Evolutionary conservation across 2,797 vertebrate species (phyloP), one percentile per base, ranked within the genome.

Genomic region (Eospalax fontanierii): DNA sequence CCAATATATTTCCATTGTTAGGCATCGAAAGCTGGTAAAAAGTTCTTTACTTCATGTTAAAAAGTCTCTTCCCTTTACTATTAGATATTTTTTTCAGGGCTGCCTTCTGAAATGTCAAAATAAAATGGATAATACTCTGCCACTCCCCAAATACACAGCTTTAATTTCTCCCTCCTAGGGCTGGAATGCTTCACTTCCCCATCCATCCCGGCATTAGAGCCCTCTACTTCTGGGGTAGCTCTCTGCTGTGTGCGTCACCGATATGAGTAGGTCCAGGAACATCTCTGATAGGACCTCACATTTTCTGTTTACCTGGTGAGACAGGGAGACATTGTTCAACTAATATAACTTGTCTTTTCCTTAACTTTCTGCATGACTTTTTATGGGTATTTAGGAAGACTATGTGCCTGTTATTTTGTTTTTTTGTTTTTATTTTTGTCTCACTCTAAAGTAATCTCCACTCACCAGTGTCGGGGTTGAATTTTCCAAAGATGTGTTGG

Each of bases 401-500:
- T 46, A 15, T 12, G 9, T 46, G 14, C 22, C 26, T 74, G 71
- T 43, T 43, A 4, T 33, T 1, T 6, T 68, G 8, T 78, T 15
- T 10, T 78, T 43, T 80, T 65, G 8, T 30, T 14, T 1, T 65
- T 76, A 76, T 57, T 12, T 38, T 66, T 93, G 19, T 11, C 2
- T 71, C 15, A 85, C 28, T 11, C 35, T 70, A 24, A 93, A 88
- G 66, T 38, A 43, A 61, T 2, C 12, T 73, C 22, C 11, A n/a
- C 43, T 75, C 73, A 88, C 18, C 22, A 40, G 87, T 91, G 18
- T 46, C 7, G 4, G 14, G 15, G 28, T 28, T 59, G 46, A 46
- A 46, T 63, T 94, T 75, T n/a, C 74, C 78, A 88, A 85, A 94
- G 76, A 73, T n/a, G 2, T 38, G 43, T 70, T 50, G 65, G 19